Conservation (phyloP, 1,140 invertebrate genomes). For the roundworm (Caenorhabditis elegans) region WBcel235 BX284605.5:16766001-16766500, state of each 20-base stretch:
- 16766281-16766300: not conserved
- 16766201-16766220: constrained; percentile 62
- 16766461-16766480: no score
- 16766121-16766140: constrained; percentile 42
- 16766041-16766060: no score
- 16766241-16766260: constrained; percentile 63
- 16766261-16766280: not conserved
- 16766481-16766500: no score
- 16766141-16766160: constrained; percentile 44
- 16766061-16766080: no score
- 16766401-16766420: constrained; percentile 78
- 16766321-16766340: not conserved
- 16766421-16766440: constrained; percentile 63
- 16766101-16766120: not conserved
- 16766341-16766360: constrained; percentile 36
- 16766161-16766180: constrained; percentile 26
- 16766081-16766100: not conserved
- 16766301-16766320: not conserved
- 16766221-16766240: constrained; percentile 63
- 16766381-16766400: constrained; percentile 68
- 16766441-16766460: constrained; percentile 49
- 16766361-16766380: constrained; percentile 64
- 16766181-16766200: constrained; percentile 18
- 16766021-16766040: no score
- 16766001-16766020: no score